Evolutionary conservation across 2,113 vertebrate species (phyloP).

Genomic region (Anseranas semipalmata): DNA sequence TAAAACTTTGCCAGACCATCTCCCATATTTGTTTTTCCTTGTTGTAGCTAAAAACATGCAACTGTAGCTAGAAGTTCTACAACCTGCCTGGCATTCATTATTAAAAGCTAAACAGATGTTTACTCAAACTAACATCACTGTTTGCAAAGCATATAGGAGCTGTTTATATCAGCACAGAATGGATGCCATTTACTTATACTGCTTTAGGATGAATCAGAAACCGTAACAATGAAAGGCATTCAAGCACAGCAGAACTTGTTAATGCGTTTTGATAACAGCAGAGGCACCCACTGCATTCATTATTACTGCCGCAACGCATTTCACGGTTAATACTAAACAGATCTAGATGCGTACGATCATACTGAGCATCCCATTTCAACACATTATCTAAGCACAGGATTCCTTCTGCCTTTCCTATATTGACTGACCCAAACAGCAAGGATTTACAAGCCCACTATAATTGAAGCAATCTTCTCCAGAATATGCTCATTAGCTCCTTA

Average conservation of each 20-base stretch:
- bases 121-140: slow-evolving; percentile 32
- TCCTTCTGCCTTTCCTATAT: slow-evolving; percentile 18
- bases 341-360: slow-evolving; percentile 40
- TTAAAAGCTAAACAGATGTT: slow-evolving; percentile 53
- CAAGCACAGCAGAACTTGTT: slow-evolving; percentile 65
- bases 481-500: neutral
- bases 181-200: slow-evolving; percentile 46
- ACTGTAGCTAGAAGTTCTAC: neutral
- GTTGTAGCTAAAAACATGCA: neutral
- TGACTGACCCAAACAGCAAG: slow-evolving; percentile 27
- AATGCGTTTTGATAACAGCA: slow-evolving; percentile 60
- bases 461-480: slow-evolving; percentile 8
- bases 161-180: slow-evolving; percentile 4
- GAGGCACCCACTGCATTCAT: slow-evolving; percentile 33
- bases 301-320: slow-evolving; percentile 55
- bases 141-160: slow-evolving; percentile 25
- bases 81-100: neutral
- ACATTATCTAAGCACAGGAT: neutral
- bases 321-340: slow-evolving; percentile 57
- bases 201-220: slow-evolving; percentile 51
- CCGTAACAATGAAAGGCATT: slow-evolving; percentile 62
- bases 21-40: neutral
- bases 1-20: neutral
- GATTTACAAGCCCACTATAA: neutral
- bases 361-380: slow-evolving; percentile 11